Conservation (phyloP, 2,888 invertebrate species). For the Aspidapion aeneum region DNA sequence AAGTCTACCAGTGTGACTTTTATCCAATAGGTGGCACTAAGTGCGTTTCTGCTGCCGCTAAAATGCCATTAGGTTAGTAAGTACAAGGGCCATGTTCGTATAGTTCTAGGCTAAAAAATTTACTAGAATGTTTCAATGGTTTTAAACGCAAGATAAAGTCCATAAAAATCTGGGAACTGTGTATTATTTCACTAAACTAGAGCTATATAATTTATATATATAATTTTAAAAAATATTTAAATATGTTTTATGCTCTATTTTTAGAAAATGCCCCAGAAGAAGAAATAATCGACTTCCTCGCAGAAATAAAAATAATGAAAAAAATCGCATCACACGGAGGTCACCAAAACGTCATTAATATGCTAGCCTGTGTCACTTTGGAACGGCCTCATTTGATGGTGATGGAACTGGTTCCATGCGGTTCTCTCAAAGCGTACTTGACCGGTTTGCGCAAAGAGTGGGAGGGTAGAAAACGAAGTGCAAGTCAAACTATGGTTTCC, state of each 20-base stretch:
- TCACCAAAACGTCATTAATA: slow-evolving; percentile 71
- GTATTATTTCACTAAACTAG: too few species aligned
- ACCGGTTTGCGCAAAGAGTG: slow-evolving; percentile 48
- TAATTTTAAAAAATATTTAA: too few species aligned
- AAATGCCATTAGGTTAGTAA: slow-evolving; percentile 63
- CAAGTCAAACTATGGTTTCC: not conserved
- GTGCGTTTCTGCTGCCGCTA: slow-evolving; percentile 64
- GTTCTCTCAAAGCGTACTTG: slow-evolving; percentile 66
- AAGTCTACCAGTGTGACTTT: slow-evolving; percentile 64
- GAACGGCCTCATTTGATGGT: slow-evolving; percentile 68
- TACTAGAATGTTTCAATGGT: not conserved
- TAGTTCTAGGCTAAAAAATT: not conserved
- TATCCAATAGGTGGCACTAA: slow-evolving; percentile 51
- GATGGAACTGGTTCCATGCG: slow-evolving; percentile 75
- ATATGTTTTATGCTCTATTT: too few species aligned
- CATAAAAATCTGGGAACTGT: too few species aligned
- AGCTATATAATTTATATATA: too few species aligned
- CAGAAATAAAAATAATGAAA: slow-evolving; percentile 76
- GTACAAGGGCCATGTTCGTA: not conserved
- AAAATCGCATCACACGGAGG: slow-evolving; percentile 58
- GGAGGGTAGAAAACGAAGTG: slow-evolving; percentile 28
- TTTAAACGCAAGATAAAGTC: too few species aligned
- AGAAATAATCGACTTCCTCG: slow-evolving; percentile 65
- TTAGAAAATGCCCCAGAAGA: slow-evolving; percentile 54
- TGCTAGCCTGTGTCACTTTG: slow-evolving; percentile 72